Evolutionary conservation across 1,140 invertebrate species (phyloP).

Genomic region (Macrocentrus cingulum): DNA sequence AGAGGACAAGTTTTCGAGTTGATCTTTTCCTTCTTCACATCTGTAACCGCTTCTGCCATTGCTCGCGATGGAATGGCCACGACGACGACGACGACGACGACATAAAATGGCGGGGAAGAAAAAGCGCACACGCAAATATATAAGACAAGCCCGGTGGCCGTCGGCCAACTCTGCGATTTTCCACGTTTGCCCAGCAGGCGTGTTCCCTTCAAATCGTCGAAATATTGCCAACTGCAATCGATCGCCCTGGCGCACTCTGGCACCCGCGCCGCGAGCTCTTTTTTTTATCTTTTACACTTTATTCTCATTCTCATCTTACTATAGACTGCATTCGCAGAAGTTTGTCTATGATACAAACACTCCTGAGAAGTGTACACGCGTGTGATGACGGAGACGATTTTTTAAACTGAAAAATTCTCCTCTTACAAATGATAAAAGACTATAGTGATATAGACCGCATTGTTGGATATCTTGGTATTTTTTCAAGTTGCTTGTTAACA

Average conservation of each 20-base stretch:
- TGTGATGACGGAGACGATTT: too few relatives aligned
- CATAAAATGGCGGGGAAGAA: slow-evolving; percentile 11
- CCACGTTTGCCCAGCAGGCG: slow-evolving; percentile 21
- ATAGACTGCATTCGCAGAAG: too few relatives aligned
- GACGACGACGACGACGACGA: slow-evolving; percentile 1
- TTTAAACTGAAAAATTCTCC: too few relatives aligned
- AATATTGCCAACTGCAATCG: slow-evolving; percentile 19
- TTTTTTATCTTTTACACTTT: slow-evolving; percentile 5
- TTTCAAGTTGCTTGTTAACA: too few relatives aligned
- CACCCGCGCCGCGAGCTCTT: slow-evolving; percentile 4
- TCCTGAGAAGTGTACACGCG: too few relatives aligned
- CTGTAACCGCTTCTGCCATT: background rate
- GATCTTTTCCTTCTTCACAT: background rate
- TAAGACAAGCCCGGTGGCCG: slow-evolving; percentile 17
- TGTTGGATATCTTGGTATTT: too few relatives aligned
- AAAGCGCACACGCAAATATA: background rate
- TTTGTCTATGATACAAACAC: too few relatives aligned
- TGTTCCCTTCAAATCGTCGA: slow-evolving; percentile 13
- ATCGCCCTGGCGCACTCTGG: slow-evolving; percentile 18
- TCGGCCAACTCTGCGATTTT: slow-evolving; percentile 24
- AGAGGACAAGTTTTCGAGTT: background rate
- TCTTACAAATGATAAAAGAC: too few relatives aligned
- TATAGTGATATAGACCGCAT: too few relatives aligned
- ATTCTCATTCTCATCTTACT: background rate
- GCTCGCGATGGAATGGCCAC: background rate